Conservation (phyloP, 2,888 invertebrate genomes). For the Doris montereyensis region DNA sequence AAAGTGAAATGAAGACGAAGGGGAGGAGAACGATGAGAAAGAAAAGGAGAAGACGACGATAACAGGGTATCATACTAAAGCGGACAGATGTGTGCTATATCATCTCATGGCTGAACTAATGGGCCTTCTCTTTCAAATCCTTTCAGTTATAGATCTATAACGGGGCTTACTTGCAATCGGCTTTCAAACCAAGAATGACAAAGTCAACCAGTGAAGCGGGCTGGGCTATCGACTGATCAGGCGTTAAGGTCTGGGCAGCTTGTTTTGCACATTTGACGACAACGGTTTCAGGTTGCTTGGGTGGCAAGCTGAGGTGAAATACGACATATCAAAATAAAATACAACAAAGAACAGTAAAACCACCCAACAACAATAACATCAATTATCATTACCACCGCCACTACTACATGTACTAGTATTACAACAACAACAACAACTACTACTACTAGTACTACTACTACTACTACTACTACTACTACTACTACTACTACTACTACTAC, state of each 20-base stretch:
- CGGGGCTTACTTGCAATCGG: constrained; percentile 44
- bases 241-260: constrained; percentile 22
- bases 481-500: not conserved
- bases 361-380: too few species aligned
- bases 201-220: constrained; percentile 32
- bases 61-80: too few species aligned
- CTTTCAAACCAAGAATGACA: constrained; percentile 33
- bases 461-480: not conserved
- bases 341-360: not conserved
- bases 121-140: too few species aligned
- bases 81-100: too few species aligned
- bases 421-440: not conserved
- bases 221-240: not conserved
- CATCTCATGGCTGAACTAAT: too few species aligned
- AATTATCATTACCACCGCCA: too few species aligned
- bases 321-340: not conserved
- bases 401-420: not conserved
- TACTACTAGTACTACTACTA: not conserved
- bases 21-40: too few species aligned
- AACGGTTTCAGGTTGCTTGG: constrained; percentile 25
- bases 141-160: too few species aligned
- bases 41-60: too few species aligned
- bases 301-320: not conserved
- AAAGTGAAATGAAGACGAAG: too few species aligned
- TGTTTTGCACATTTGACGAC: constrained; percentile 39